Conservation (phyloP, 2,888 invertebrate genomes). For the Drosophila longiperda region DNA sequence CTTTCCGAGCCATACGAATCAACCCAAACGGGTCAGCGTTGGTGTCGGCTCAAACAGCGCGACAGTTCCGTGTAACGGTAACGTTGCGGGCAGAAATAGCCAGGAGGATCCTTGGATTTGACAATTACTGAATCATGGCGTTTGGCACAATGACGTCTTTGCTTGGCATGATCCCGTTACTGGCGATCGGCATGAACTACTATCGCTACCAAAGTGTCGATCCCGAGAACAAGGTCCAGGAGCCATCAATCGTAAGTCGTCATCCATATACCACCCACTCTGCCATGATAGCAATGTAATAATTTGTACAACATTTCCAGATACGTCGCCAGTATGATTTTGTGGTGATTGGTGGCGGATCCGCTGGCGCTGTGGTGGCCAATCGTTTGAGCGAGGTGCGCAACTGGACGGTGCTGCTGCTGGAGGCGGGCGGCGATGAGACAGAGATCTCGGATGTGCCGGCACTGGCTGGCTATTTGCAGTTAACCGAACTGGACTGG, state of each 20-base stretch:
- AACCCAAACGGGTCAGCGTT: conserved; percentile 12
- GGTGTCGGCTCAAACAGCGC: conserved; percentile 11
- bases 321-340: conserved; percentile 93
- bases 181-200: conserved; percentile 92
- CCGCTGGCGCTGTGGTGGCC: conserved; percentile 95
- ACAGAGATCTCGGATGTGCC: conserved; percentile 95
- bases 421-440: conserved; percentile 95
- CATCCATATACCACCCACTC: too few species aligned
- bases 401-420: conserved; percentile 92
- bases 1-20: conserved; percentile 47
- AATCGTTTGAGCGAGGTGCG: conserved; percentile 92
- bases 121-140: conserved; percentile 85
- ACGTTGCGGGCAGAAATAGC: conserved; percentile 13
- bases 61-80: conserved; percentile 1
- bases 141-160: conserved; percentile 88
- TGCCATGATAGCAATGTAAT: background rate
- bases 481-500: conserved; percentile 95
- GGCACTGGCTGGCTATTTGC: conserved; percentile 92
- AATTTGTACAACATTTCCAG: conserved; percentile 85
- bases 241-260: conserved; percentile 89
- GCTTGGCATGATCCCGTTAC: conserved; percentile 91
- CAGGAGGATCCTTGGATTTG: conserved; percentile 89
- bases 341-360: conserved; percentile 94
- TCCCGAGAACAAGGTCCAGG: conserved; percentile 91
- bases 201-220: conserved; percentile 92